Evolutionary conservation across 2,113 vertebrate species (phyloP).

Genomic region (Perca fluviatilis): DNA sequence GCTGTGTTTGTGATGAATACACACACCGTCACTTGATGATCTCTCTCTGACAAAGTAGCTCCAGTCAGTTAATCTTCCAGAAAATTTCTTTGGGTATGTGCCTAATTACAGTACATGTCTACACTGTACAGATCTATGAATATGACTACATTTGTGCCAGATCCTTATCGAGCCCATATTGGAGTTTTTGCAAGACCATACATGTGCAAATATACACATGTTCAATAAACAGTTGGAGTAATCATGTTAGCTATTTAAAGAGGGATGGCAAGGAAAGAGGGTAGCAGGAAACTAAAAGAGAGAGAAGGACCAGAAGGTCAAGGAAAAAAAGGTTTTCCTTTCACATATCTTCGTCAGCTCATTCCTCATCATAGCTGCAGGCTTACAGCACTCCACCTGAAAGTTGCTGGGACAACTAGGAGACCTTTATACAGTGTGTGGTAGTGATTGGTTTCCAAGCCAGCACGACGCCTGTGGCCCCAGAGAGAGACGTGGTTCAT

Average conservation of each 20-base stretch:
- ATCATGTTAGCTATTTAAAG: constrained; percentile 9
- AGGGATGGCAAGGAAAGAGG: not conserved
- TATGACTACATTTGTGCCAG: not conserved
- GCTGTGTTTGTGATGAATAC: constrained; percentile 28
- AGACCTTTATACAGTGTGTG: not conserved
- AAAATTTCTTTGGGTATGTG: constrained; percentile 28
- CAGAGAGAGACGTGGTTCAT: constrained; percentile 23
- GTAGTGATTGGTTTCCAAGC: constrained; percentile 12
- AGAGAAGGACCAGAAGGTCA: not conserved
- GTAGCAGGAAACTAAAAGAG: not conserved
- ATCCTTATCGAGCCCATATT: constrained; percentile 6
- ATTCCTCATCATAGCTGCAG: not conserved
- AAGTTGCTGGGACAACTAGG: constrained; percentile 5
- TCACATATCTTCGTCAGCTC: not conserved
- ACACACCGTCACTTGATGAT: constrained; percentile 14
- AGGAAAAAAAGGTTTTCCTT: not conserved
- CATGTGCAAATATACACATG: not conserved
- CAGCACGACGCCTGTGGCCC: not conserved
- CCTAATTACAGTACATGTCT: constrained; percentile 4
- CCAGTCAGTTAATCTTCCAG: constrained; percentile 35
- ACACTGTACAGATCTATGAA: not conserved
- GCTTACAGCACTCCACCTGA: not conserved
- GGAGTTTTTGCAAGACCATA: not conserved
- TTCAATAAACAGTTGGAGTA: constrained; percentile 38
- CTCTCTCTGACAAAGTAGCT: constrained; percentile 34